Conservation (phyloP, 1,140 invertebrate genomes). For the Sinella curviseta region DNA sequence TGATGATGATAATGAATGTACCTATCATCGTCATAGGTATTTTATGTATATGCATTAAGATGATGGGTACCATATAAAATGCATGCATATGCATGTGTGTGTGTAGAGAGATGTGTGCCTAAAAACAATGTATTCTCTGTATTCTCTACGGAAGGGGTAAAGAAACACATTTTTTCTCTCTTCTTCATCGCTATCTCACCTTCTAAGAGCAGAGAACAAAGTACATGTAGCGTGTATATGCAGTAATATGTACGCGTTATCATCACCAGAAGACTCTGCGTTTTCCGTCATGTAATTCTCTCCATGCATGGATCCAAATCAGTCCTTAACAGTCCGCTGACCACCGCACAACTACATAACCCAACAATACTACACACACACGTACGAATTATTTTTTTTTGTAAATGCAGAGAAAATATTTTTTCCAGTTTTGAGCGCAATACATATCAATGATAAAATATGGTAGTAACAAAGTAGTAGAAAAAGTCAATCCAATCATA, state of each 20-base stretch:
- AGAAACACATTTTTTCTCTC: background rate
- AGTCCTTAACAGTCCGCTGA: constrained; percentile 25
- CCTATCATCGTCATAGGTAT: too few relatives aligned
- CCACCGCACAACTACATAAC: constrained; percentile 21
- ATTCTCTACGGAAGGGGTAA: constrained; percentile 7
- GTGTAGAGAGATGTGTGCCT: background rate
- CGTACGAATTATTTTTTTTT: background rate
- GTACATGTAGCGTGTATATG: background rate
- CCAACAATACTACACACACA: constrained; percentile 19
- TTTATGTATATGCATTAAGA: background rate
- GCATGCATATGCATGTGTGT: background rate
- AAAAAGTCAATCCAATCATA: constrained; percentile 1
- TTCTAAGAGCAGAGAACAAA: background rate
- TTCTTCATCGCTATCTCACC: background rate
- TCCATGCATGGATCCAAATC: constrained; percentile 21
- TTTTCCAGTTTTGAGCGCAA: background rate
- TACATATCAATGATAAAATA: too few relatives aligned
- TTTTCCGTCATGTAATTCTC: constrained; percentile 2
- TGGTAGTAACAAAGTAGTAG: background rate
- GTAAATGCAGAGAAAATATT: background rate
- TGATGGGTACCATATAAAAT: background rate
- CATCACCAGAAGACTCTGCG: too few relatives aligned
- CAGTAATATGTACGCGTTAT: too few relatives aligned
- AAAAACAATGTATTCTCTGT: background rate
- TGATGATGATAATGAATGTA: background rate